Conservation (phyloP, 1,140 invertebrate genomes). For the Zaprionus tsacasi region DNA sequence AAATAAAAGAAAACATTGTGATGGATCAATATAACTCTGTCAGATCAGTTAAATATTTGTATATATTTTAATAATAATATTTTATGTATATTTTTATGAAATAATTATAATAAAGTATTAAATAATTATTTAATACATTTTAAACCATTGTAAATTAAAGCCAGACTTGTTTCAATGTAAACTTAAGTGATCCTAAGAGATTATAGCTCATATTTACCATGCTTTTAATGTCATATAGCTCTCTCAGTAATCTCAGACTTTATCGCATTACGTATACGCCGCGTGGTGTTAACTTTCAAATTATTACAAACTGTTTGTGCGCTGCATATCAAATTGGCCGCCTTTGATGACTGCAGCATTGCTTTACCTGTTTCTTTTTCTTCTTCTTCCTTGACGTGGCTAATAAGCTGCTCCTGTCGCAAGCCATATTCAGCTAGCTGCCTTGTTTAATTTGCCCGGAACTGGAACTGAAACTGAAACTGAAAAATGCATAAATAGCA, state of each 20-base stretch:
- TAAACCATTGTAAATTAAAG: no score
- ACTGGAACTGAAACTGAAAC: slow-evolving; percentile 25
- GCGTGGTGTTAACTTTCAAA: slow-evolving; percentile 3
- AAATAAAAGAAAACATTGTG: no score
- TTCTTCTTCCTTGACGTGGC: neutral
- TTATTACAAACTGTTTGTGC: slow-evolving; percentile 7
- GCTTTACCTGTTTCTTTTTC: neutral
- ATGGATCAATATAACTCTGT: no score
- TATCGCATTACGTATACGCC: slow-evolving; percentile 5
- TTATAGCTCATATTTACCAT: neutral
- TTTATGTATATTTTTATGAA: no score
- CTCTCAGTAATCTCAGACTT: neutral
- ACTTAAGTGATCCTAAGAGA: neutral
- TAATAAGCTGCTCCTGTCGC: slow-evolving; percentile 10
- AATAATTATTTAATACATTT: no score
- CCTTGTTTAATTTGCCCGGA: slow-evolving; percentile 56
- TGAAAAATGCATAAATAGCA: slow-evolving; percentile 83
- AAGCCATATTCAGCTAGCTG: slow-evolving; percentile 6
- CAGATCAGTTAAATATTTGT: no score
- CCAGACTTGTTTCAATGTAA: no score
- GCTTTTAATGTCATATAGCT: neutral
- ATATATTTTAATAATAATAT: no score
- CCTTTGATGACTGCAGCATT: slow-evolving; percentile 1
- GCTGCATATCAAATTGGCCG: slow-evolving; percentile 5
- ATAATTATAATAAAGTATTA: no score